phyloP scores from a whole-genome alignment of 2,113 vertebrate genomes.

The Leucoraja erinaceus region DNA sequence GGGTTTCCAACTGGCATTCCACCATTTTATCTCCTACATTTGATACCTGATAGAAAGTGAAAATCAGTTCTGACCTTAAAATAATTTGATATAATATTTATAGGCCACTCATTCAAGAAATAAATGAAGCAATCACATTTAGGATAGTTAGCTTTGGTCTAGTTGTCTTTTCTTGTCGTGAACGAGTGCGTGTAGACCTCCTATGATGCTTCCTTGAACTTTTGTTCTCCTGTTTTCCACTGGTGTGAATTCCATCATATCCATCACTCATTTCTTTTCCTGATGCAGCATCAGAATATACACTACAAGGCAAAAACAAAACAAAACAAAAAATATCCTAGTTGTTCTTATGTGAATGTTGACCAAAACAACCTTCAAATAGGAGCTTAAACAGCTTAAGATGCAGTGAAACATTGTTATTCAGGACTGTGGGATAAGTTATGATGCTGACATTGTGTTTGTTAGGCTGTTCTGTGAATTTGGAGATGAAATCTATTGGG shows the following conservation, averaged over 20 bases:
- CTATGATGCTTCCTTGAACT: slow-evolving; percentile 78
- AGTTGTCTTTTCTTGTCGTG: slow-evolving; percentile 82
- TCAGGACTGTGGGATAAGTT: not conserved
- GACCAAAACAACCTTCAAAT: not conserved
- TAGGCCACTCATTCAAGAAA: not conserved
- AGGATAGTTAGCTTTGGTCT: slow-evolving; percentile 92
- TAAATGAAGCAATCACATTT: slow-evolving; percentile 61
- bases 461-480: not conserved
- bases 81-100: not conserved
- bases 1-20: slow-evolving; percentile 94
- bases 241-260: slow-evolving; percentile 69
- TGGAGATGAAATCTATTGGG: not conserved
- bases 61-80: not conserved
- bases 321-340: not conserved
- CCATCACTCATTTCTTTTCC: slow-evolving; percentile 88
- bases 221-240: slow-evolving; percentile 78
- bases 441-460: not conserved
- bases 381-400: not conserved
- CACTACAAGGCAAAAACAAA: slow-evolving; percentile 45
- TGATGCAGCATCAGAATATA: slow-evolving; percentile 76
- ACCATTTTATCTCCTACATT: slow-evolving; percentile 98
- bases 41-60: slow-evolving; percentile 64
- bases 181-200: slow-evolving; percentile 79
- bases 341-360: not conserved
- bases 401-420: not conserved